Conservation (phyloP, 2,797 vertebrate species). For the Typhlichthys eigenmanni region DNA sequence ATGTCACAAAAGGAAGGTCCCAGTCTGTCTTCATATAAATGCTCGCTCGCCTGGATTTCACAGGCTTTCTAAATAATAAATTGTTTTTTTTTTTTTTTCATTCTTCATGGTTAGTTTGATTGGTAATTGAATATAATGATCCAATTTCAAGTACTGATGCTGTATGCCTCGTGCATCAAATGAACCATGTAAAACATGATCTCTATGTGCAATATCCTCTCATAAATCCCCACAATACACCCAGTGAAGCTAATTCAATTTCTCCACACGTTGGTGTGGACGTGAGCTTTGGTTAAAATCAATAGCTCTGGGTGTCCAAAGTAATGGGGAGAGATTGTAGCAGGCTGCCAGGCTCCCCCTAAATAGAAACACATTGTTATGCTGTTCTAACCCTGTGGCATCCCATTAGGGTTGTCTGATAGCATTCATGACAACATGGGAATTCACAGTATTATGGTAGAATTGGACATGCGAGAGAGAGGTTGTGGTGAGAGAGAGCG, state of each 20-base stretch:
- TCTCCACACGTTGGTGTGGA: conserved; percentile 6
- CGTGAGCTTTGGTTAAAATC: conserved; percentile 27
- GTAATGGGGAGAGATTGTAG: conserved; percentile 4
- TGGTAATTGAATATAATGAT: conserved; percentile 62
- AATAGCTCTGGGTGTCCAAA: conserved; percentile 7
- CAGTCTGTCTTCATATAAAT: conserved; percentile 35
- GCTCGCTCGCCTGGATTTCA: conserved; percentile 44
- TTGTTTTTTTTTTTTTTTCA: conserved; percentile 47
- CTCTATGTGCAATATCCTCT: conserved; percentile 24
- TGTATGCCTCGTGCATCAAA: conserved; percentile 27
- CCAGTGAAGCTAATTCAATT: conserved; percentile 16
- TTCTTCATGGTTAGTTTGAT: conserved; percentile 37
- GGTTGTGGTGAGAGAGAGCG: background rate
- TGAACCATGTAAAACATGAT: conserved; percentile 35
- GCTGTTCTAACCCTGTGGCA: conserved; percentile 38
- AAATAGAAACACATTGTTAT: conserved; percentile 35
- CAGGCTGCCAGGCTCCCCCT: conserved; percentile 10
- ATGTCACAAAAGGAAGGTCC: conserved; percentile 40
- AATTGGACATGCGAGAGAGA: conserved; percentile 2
- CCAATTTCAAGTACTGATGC: conserved; percentile 45
- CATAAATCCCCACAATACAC: conserved; percentile 14
- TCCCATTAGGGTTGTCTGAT: conserved; percentile 31
- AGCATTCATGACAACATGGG: conserved; percentile 3
- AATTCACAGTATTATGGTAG: background rate
- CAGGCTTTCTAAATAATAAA: conserved; percentile 33